Evolutionary conservation across 2,113 vertebrate genomes (phyloP).

Genomic region (Hippocampus comes): DNA sequence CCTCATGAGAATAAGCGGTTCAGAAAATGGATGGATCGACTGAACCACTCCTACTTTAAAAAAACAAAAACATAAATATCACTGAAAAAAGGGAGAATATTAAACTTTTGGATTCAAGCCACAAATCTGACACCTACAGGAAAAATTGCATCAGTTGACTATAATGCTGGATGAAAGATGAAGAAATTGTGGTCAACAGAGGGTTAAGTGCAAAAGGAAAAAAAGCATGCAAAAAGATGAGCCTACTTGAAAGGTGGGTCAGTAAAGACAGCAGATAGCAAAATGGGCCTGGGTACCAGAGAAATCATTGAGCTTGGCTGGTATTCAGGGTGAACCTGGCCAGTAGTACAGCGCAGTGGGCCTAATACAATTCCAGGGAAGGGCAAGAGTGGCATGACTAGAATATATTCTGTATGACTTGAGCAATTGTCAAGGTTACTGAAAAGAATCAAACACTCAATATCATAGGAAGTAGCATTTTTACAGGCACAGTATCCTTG

Average conservation of each 20-base stretch:
- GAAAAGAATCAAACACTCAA: slow-evolving; percentile 66
- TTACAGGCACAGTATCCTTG: slow-evolving; percentile 55
- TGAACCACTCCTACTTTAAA: background rate
- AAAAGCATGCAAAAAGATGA: slow-evolving; percentile 45
- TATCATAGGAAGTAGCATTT: slow-evolving; percentile 60
- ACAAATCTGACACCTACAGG: background rate
- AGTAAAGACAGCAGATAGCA: slow-evolving; percentile 51
- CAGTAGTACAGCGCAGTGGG: slow-evolving; percentile 55
- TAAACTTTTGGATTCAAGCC: background rate
- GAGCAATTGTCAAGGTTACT: slow-evolving; percentile 75
- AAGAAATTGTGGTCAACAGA: background rate
- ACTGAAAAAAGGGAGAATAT: background rate
- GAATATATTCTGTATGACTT: slow-evolving; percentile 74
- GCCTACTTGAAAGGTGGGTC: slow-evolving; percentile 52
- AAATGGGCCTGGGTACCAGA: slow-evolving; percentile 53
- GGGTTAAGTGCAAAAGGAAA: background rate
- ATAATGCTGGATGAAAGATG: background rate
- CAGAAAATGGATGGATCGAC: no score
- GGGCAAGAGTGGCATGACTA: slow-evolving; percentile 62
- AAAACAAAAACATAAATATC: background rate
- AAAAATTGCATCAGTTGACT: background rate
- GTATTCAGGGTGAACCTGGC: slow-evolving; percentile 67
- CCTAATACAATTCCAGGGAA: slow-evolving; percentile 44
- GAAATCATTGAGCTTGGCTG: slow-evolving; percentile 66
- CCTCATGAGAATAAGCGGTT: no score